phyloP scores from a whole-genome alignment of 2,888 invertebrate species.

The Amitus sp. region DNA sequence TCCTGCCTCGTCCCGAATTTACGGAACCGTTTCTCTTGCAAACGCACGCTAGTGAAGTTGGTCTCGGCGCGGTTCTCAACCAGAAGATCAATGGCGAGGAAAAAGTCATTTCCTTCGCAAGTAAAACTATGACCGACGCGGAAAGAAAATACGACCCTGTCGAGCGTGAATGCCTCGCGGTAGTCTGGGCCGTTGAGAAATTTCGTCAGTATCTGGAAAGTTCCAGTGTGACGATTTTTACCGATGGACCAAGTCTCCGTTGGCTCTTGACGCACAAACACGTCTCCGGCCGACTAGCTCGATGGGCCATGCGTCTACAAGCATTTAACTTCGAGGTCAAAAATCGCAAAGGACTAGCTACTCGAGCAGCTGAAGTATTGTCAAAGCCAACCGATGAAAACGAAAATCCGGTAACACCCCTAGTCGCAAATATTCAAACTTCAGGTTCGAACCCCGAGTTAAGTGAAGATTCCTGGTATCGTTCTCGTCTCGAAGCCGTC shows the following conservation, averaged over 20 bases:
- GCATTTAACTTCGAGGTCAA: not conserved
- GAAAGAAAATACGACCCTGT: conserved; percentile 33
- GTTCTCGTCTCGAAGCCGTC: conserved; percentile 5
- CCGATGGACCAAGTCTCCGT: conserved; percentile 35
- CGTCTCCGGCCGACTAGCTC: conserved; percentile 32
- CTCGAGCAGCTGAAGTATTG: not conserved
- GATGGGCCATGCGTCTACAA: conserved; percentile 24
- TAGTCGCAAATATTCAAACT: too few relatives aligned
- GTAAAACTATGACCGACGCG: conserved; percentile 19
- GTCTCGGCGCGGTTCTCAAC: conserved; percentile 22
- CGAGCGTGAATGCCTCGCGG: conserved; percentile 40
- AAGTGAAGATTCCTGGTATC: conserved; percentile 20
- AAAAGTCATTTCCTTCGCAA: conserved; percentile 36
- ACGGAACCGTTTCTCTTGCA: conserved; percentile 10
- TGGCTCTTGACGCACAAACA: conserved; percentile 40
- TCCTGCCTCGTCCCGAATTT: conserved; percentile 13
- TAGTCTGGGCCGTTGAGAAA: conserved; percentile 33
- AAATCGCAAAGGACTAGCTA: not conserved
- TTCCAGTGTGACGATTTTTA: conserved; percentile 32
- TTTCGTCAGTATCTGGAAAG: conserved; percentile 40
- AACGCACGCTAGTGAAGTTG: conserved; percentile 13
- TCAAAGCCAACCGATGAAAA: not conserved
- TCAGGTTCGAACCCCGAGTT: not conserved
- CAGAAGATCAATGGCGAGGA: conserved; percentile 19
- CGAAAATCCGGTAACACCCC: too few relatives aligned